These are phyloP conservation scores for Sapajus apella DNA, from an alignment of 2,113 vertebrate species.

Conservation along the genomic window DNA sequence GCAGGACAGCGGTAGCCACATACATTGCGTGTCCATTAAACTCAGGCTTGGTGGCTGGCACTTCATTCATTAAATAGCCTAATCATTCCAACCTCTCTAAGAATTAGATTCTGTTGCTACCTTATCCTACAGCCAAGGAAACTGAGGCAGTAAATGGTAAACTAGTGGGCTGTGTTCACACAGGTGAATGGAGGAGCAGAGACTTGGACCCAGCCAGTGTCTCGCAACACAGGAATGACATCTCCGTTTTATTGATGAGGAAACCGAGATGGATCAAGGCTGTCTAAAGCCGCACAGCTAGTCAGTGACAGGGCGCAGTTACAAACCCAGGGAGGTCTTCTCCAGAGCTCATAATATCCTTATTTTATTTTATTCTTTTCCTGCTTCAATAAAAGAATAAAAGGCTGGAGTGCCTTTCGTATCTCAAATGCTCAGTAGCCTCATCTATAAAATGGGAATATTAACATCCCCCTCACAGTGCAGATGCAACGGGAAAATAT, in stretches of 20 bases:
- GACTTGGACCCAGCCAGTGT: background rate
- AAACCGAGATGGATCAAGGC: background rate
- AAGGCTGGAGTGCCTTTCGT: too few relatives aligned
- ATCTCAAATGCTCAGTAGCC: background rate
- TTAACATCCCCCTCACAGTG: rapidly evolving
- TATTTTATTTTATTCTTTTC: too few relatives aligned
- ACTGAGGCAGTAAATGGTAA: background rate
- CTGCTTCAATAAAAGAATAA: too few relatives aligned
- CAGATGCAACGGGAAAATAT: background rate
- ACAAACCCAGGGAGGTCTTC: rapidly evolving
- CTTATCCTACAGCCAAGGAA: background rate
- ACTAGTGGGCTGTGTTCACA: rapidly evolving
- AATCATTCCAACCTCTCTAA: background rate
- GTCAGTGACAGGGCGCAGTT: background rate
- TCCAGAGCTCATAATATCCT: too few relatives aligned
- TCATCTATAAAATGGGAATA: background rate
- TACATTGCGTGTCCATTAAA: rapidly evolving
- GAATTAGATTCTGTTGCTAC: background rate
- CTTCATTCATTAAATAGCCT: background rate
- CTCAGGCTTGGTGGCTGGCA: background rate
- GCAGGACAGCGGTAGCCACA: background rate
- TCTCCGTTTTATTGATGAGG: background rate
- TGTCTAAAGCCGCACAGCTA: background rate
- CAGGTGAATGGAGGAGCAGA: too few relatives aligned
- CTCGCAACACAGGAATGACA: too few relatives aligned